These are phyloP conservation scores for Odocoileus hemionus DNA, from an alignment of 2,113 vertebrate species.

Conservation along the genomic window DNA sequence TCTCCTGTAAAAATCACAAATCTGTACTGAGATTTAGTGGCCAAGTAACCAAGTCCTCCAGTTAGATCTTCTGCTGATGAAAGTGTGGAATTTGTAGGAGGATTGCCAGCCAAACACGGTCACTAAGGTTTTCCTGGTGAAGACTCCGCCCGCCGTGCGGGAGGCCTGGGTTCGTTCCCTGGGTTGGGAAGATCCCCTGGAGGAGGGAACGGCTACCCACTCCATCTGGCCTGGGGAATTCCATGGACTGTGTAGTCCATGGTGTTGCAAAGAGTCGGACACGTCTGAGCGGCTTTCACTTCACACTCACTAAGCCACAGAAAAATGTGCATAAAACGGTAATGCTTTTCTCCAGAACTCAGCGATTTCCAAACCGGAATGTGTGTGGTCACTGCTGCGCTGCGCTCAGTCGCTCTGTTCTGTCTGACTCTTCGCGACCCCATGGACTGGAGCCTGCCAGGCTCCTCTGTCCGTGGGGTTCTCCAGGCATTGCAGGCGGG, in stretches of 20 bases:
- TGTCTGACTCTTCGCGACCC: neutral
- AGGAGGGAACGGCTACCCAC: neutral
- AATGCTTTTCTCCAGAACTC: neutral
- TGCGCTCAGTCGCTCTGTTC: neutral
- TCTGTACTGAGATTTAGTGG: neutral
- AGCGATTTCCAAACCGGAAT: neutral
- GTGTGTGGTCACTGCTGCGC: neutral
- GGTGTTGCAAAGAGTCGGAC: neutral
- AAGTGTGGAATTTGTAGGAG: neutral
- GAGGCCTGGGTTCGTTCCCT: neutral
- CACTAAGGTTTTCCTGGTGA: neutral
- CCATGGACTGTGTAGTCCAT: neutral
- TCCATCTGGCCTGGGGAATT: neutral
- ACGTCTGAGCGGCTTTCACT: neutral
- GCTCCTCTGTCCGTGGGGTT: neutral
- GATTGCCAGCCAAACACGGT: neutral
- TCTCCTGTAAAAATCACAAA: neutral
- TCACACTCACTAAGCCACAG: neutral
- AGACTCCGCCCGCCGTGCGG: neutral
- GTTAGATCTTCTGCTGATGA: neutral
- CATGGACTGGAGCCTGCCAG: neutral
- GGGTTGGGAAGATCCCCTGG: neutral
- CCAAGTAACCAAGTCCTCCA: neutral
- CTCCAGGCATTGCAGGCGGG: neutral
- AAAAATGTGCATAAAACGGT: neutral